These are phyloP conservation scores for rat (Rattus norvegicus) DNA, from an alignment of 2,113 vertebrate genomes.

Conservation along the genomic window DNA sequence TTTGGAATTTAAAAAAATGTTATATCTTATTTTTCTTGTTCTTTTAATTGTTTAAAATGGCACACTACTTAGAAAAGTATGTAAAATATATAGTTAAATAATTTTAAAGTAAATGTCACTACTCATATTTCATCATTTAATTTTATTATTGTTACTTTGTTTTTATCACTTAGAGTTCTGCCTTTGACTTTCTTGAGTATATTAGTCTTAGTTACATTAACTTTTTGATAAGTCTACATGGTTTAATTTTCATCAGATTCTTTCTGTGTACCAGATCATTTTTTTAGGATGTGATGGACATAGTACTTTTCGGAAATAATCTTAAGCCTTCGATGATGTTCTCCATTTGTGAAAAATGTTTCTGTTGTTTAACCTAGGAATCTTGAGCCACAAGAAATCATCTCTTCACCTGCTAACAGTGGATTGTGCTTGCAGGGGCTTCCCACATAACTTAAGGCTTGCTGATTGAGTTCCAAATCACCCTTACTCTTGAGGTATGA, in stretches of 20 bases:
- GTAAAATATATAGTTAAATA: slow-evolving; percentile 5
- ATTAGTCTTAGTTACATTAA: not conserved
- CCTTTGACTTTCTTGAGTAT: slow-evolving; percentile 11
- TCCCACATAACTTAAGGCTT: not conserved
- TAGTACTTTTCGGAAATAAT: slow-evolving; percentile 28
- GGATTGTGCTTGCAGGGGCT: not conserved
- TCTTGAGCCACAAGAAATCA: not conserved
- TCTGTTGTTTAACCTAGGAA: not conserved
- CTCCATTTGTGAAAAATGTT: not conserved
- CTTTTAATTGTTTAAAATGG: not conserved
- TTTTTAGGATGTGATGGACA: not conserved
- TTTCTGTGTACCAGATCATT: not conserved
- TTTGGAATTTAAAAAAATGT: not conserved
- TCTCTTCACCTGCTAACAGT: not conserved
- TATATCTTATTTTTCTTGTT: not conserved
- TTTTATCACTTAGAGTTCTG: not conserved
- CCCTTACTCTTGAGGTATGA: not conserved
- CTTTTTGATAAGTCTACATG: not conserved
- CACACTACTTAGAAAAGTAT: not conserved
- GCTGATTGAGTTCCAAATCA: not conserved
- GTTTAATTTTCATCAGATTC: not conserved
- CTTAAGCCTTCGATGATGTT: not conserved
- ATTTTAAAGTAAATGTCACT: not conserved
- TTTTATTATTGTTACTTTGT: not conserved
- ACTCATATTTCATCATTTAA: not conserved